phyloP scores from a whole-genome alignment of 2,888 invertebrate species.

The Cryptus viduatorius region DNA sequence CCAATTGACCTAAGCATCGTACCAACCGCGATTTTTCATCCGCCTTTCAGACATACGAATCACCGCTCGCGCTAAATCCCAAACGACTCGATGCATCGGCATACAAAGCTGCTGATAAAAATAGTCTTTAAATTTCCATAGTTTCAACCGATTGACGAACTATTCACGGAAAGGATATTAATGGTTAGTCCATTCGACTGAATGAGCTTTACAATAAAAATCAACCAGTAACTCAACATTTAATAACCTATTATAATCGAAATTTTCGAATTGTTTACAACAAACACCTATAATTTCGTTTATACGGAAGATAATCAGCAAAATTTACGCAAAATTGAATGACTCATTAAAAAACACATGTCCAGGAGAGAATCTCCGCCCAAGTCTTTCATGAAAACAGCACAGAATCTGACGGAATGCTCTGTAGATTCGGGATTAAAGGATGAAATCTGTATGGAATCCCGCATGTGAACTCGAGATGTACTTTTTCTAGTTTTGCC shows the following conservation, averaged over 20 bases:
- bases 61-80: conserved; percentile 9
- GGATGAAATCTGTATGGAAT: no score
- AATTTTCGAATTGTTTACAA: no score
- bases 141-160: not conserved
- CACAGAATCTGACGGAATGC: no score
- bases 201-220: not conserved
- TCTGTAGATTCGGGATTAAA: no score
- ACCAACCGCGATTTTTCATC: conserved; percentile 3
- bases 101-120: not conserved
- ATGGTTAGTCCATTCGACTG: not conserved
- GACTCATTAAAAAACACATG: no score
- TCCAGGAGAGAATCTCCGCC: no score
- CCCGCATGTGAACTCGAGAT: no score
- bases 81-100: not conserved
- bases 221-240: not conserved
- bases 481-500: no score
- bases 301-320: no score
- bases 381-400: no score
- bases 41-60: conserved; percentile 18
- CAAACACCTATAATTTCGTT: no score
- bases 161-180: not conserved
- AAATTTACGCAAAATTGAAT: no score
- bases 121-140: not conserved
- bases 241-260: not conserved
- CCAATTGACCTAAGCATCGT: conserved; percentile 33